phyloP scores from a whole-genome alignment of 2,888 invertebrate species.

The Polymixis lichenea region DNA sequence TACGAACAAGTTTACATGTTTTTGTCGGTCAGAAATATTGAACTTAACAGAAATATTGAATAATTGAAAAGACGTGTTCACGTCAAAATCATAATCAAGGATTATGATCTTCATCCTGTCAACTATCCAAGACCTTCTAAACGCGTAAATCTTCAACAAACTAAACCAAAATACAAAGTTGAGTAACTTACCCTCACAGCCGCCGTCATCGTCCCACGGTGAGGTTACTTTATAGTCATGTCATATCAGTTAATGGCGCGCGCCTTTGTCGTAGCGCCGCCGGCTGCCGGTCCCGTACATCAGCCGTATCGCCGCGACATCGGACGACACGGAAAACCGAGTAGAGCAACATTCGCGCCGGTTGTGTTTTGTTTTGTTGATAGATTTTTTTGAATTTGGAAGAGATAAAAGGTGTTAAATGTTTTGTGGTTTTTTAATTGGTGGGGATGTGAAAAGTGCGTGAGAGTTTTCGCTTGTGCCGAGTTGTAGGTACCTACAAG shows the following conservation, averaged over 20 bases:
- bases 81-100: too few species aligned
- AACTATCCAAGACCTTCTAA: neutral
- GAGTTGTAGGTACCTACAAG: too few species aligned
- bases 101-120: too few species aligned
- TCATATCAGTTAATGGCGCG: conserved; percentile 87
- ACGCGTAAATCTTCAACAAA: neutral
- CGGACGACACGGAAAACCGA: conserved; percentile 66
- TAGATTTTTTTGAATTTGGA: conserved; percentile 40
- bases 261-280: conserved; percentile 82
- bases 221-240: conserved; percentile 88
- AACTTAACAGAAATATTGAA: too few species aligned
- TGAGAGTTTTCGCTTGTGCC: neutral
- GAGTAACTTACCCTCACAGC: conserved; percentile 71
- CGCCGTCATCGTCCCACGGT: conserved; percentile 80
- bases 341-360: conserved; percentile 63
- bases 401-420: conserved; percentile 24
- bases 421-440: conserved; percentile 3
- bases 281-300: conserved; percentile 74
- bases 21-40: too few species aligned
- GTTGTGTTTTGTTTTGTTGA: conserved; percentile 47
- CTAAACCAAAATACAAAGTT: conserved; percentile 58
- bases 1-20: too few species aligned
- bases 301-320: conserved; percentile 77
- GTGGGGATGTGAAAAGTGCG: neutral
- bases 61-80: too few species aligned